Evolutionary conservation across 2,113 vertebrate genomes (phyloP).

Genomic region (Halcyon malimbica): DNA sequence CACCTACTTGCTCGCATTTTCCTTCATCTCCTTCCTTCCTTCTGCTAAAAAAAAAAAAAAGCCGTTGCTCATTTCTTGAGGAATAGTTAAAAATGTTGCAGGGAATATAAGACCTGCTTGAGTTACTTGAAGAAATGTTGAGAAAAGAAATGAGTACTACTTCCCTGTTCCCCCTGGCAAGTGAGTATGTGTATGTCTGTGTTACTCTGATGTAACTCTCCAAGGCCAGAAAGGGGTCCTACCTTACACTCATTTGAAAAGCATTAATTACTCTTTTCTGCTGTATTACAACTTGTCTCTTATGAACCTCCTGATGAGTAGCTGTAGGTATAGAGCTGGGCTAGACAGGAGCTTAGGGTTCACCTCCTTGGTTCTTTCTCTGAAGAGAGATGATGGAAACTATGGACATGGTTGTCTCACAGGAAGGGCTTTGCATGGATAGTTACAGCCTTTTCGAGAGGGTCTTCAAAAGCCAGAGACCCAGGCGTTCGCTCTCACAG

Average conservation of each 20-base stretch:
- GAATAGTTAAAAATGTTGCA: background rate
- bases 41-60: background rate
- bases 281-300: background rate
- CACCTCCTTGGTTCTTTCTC: background rate
- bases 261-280: background rate
- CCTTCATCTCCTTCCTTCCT: background rate
- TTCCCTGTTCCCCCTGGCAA: background rate
- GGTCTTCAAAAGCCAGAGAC: background rate
- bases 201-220: background rate
- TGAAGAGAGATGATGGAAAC: background rate
- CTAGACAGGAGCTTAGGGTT: background rate
- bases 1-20: background rate
- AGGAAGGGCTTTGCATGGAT: background rate
- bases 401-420: rapidly evolving
- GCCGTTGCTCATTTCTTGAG: background rate
- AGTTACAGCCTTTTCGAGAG: background rate
- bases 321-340: background rate
- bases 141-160: background rate
- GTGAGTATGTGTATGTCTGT: background rate
- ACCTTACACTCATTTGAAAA: background rate
- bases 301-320: background rate
- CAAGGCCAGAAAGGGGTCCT: background rate
- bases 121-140: background rate
- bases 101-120: background rate
- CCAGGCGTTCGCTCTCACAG: background rate